Evolutionary conservation across 2,888 invertebrate genomes (phyloP).

Genomic region (Leptinotarsa peninsularis): DNA sequence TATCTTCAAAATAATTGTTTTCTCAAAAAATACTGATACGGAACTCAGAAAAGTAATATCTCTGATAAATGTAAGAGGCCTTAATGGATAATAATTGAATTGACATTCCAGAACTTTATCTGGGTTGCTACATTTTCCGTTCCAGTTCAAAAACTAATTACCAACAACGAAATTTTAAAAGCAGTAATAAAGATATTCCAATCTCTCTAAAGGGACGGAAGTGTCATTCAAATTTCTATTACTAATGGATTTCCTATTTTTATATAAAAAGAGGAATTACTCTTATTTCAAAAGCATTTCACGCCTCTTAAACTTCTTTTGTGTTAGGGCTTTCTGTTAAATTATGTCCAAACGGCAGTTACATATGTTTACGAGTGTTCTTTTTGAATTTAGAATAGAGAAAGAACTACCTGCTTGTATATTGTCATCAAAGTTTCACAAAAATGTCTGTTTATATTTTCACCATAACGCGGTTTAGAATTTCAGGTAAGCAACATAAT

Average conservation of each 20-base stretch:
- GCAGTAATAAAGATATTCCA: constrained; percentile 25
- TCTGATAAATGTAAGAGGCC: no score
- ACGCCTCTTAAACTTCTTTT: constrained; percentile 20
- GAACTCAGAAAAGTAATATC: no score
- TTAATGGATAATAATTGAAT: neutral
- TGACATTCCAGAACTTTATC: constrained; percentile 5
- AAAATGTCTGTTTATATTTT: constrained; percentile 10
- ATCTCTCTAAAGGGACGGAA: constrained; percentile 31
- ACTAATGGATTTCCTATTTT: constrained; percentile 39
- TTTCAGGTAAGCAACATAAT: constrained; percentile 18
- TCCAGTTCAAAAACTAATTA: neutral
- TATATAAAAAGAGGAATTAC: constrained; percentile 25
- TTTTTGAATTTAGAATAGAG: neutral
- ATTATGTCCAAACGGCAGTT: constrained; percentile 15
- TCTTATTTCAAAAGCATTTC: constrained; percentile 13
- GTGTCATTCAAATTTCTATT: constrained; percentile 35
- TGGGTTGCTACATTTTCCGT: neutral
- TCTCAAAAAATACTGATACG: no score
- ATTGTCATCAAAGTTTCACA: constrained; percentile 14
- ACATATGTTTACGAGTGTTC: constrained; percentile 15
- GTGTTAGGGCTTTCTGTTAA: constrained; percentile 19
- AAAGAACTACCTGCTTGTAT: constrained; percentile 10
- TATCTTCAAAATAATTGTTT: no score
- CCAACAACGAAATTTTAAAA: neutral
- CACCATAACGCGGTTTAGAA: neutral